Evolutionary conservation across 1,140 invertebrate species (phyloP).

Genomic region (Saccostrea echinata): DNA sequence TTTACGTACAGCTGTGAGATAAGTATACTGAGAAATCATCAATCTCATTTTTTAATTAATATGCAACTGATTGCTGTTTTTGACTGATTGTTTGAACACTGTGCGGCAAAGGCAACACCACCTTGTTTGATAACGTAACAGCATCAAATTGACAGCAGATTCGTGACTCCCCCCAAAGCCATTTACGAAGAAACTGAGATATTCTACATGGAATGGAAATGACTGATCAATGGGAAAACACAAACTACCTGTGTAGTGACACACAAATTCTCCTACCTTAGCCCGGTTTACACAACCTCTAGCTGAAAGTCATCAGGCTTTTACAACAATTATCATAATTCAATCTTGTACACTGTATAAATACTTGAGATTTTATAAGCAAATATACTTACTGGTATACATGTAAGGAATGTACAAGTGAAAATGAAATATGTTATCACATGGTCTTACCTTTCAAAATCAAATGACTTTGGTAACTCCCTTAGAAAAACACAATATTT

Average conservation of each 20-base stretch:
- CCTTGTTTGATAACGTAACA: not conserved
- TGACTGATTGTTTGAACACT: not conserved
- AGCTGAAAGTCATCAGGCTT: slow-evolving; percentile 27
- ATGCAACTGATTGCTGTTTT: not conserved
- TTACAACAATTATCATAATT: slow-evolving; percentile 38
- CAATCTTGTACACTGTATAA: slow-evolving; percentile 12
- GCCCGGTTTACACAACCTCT: slow-evolving; percentile 6
- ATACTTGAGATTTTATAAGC: not conserved
- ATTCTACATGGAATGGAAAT: slow-evolving; percentile 34
- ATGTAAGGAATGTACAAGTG: not conserved
- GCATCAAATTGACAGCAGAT: slow-evolving; percentile 1
- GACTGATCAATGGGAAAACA: not conserved
- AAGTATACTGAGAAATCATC: not conserved
- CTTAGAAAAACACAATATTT: slow-evolving; percentile 21
- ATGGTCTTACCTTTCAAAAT: not conserved
- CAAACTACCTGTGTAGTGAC: not conserved
- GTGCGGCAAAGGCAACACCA: not conserved
- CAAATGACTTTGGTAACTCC: not conserved
- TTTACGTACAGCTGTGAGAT: not conserved
- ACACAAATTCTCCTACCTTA: slow-evolving; percentile 1
- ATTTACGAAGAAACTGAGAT: slow-evolving; percentile 16
- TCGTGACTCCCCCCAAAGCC: not conserved
- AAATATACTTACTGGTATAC: not conserved
- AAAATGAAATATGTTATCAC: not conserved
- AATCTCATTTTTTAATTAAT: not conserved